Base-by-base conservation (phyloP, 2,888 invertebrate species). In the Caenorhabditis parvicauda region DNA sequence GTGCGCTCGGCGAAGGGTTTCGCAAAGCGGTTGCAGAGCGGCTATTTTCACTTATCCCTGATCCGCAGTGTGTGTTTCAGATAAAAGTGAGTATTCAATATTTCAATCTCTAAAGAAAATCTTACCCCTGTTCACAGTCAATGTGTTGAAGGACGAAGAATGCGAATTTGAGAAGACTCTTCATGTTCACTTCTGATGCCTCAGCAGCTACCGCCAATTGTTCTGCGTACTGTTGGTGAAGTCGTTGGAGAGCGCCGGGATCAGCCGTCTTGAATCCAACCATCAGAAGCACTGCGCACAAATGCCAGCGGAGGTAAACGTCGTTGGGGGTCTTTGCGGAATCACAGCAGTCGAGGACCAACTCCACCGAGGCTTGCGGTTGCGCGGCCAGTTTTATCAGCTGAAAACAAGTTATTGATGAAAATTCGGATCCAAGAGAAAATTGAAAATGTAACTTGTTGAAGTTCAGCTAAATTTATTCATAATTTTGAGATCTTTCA, bases 61-160 rank as follows among this genome's bases (percentile, higher is more conserved):
- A n/a, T n/a, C n/a, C n/a, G n/a, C n/a, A n/a, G n/a, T n/a, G n/a
- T n/a, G n/a, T n/a, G n/a, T n/a, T n/a, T n/a, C n/a, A n/a, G n/a
- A n/a, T n/a, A n/a, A n/a, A n/a, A n/a, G n/a, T n/a, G n/a, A n/a
- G n/a, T n/a, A n/a, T n/a, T n/a, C n/a, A n/a, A 5, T 21, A 29
- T 24, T 6, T 29, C 12, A n/a, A 22, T 28, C 42, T 41, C 2
- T 28, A 21, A 39, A 24, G 27, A 39, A 19, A 37, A 32, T 3
- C 57, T 57, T 14, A 72, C 72, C 63, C 59, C 41, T 64, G 64
- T 39, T 69, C 64, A 28, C 64, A 63, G 41, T 59, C 63, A 45
- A 72, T 63, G 52, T 72, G 69, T 9, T 59, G 59, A 4, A 72
- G 53, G 19, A 72, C 63, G 39, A 67, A 70, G 14, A 67, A 37